Evolutionary conservation across 2,113 vertebrate genomes (phyloP), one percentile per base, ranked within the genome.

Genomic region (Notiomystis cincta): DNA sequence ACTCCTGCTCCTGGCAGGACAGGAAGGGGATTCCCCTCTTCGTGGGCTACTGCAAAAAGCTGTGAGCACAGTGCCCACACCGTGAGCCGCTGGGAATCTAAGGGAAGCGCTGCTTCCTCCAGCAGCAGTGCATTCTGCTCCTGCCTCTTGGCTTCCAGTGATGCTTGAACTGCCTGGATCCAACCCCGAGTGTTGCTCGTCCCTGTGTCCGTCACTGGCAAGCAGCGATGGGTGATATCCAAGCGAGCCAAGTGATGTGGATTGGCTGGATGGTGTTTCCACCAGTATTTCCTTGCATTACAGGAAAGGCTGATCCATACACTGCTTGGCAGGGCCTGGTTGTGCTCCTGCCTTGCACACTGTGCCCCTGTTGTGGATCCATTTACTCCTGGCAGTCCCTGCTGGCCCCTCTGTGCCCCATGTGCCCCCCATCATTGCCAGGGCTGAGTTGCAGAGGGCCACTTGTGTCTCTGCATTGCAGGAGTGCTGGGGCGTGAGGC

Each of bases 81-180:
- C 0, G 0, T 8, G 31, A 70, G 45, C 85, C 0, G 0, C 11
- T 2, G 2, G 11, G n/a, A 60, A 4, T 15, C 12, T 1, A 8
- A 21, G 53, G 51, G 33, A 60, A n/a, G 30, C 56, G 4, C 27
- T 3, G 1, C 69, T 69, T 37, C 27, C 30, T 31, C 25, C 13
- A 12, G 40, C 70, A 56, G 42, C 56, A 37, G 60, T 1, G 8
- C 4, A 0, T 47, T 61, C 1, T 4, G 27, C 50, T 72, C 38
- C 69, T 69, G 64, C 42, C 69, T 91, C 10, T 12, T 38, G 82
- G 44, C 50, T 69, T 76, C 24, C 38, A 30, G 48, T 64, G 45
- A n/a, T n/a, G 69, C 65, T 60, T 14, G 4, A 56, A 6, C 60
- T 78, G 51, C 54, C 31, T 30, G 76, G 24, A 61, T 16, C 18